Base-by-base conservation (phyloP, 2,113 vertebrate genomes). In the Xiphophorus maculatus region DNA sequence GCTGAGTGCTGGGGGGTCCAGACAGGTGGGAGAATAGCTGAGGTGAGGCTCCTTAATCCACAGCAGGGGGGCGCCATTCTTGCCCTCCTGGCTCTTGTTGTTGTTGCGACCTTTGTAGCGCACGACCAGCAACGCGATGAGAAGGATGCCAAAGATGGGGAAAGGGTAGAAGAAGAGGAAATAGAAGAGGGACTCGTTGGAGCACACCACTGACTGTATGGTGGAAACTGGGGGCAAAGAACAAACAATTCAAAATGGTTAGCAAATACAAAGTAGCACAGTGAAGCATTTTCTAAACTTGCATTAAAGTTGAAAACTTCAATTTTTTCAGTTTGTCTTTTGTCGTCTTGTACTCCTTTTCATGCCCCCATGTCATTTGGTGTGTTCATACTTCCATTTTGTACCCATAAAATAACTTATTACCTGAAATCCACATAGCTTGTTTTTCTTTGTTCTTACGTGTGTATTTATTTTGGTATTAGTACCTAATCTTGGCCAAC, bases 21-120 rank as follows among this genome's bases (percentile, higher is more conserved):
- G 94, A 89, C 97, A 99, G 62, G 98, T 99, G 17, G 97, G 97
- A 1, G 98, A 99, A 88, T 99, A 99, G 92, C 97, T 99, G 87
- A 99, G 96, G 90, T 98, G 97, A 0, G 97, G 98, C 58, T 99
- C 98, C 90, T 99, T 99, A 93, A 99, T 99, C 98, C 98, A 99
- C 80, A 99, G 85, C 71, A 99, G 91, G 33, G 98, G 98, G 30
- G 97, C 98, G n/a, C 98, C 98, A 0, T 99, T 99, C 92, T 99
- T 99, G 84, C 97, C 97, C 1, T 99, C 98, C 0, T 97, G 97
- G 87, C 96, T 97, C 92, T 97, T 98, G 95, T 93, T 95, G 91
- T 95, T 94, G 91, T 92, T 95, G 58, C 97, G 96, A 86, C 96
- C 95, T 94, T 96, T 97, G 94, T 96, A 99, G 83, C 97, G 96